phyloP scores from a whole-genome alignment of 2,888 invertebrate species.

The Chironomus tentans region DNA sequence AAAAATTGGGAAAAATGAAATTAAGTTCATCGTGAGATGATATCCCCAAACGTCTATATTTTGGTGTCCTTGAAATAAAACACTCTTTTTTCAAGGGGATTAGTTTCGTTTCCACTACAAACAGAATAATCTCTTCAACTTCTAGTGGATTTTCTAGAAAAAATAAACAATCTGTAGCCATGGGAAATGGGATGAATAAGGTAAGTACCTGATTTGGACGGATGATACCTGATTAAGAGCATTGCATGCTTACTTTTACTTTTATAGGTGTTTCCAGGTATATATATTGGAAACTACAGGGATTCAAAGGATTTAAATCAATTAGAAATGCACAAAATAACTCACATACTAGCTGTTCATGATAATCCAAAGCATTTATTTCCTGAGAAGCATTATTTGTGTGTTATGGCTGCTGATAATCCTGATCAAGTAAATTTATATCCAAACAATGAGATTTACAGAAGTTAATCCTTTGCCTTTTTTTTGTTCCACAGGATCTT shows the following conservation, averaged over 20 bases:
- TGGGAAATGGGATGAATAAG: slow-evolving; percentile 92
- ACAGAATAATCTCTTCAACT: not conserved
- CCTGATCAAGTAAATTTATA: slow-evolving; percentile 59
- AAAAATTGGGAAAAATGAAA: no score
- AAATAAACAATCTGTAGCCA: slow-evolving; percentile 32
- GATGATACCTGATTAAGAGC: not conserved
- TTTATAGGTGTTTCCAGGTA: slow-evolving; percentile 76
- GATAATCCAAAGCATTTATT: slow-evolving; percentile 83
- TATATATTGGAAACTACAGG: slow-evolving; percentile 91
- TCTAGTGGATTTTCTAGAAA: no score
- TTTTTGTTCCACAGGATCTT: slow-evolving; percentile 48
- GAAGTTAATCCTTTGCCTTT: not conserved
- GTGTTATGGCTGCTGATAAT: slow-evolving; percentile 84
- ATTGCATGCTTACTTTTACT: slow-evolving; percentile 1
- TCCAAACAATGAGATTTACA: no score
- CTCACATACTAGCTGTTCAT: slow-evolving; percentile 92
- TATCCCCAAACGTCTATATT: not conserved
- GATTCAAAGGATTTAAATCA: slow-evolving; percentile 90
- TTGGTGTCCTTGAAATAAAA: not conserved
- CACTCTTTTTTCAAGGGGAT: not conserved
- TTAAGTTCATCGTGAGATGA: no score
- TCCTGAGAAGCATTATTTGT: slow-evolving; percentile 88
- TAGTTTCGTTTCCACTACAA: not conserved
- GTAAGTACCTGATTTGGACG: slow-evolving; percentile 41
- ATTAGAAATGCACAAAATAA: slow-evolving; percentile 80